Conservation (phyloP, 2,888 invertebrate genomes). For the Junonia oenone region DNA sequence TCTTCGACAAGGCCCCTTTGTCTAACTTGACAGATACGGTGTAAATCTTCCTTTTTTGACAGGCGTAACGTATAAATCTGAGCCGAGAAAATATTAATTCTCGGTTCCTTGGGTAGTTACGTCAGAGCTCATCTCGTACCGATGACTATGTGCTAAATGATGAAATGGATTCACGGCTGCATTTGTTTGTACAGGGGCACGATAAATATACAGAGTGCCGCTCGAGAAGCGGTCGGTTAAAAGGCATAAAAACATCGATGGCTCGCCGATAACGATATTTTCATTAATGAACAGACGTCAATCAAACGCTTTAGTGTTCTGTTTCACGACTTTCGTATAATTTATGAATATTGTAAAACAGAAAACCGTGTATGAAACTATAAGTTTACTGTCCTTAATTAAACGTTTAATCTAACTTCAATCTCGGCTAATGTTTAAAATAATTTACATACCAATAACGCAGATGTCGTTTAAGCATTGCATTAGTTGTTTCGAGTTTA, state of each 20-base stretch:
- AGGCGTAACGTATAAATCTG: constrained; percentile 58
- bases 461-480: background rate
- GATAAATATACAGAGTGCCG: constrained; percentile 55
- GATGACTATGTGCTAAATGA: constrained; percentile 59
- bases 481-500: constrained; percentile 21
- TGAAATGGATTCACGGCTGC: constrained; percentile 61
- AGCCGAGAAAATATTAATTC: constrained; percentile 61
- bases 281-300: constrained; percentile 12
- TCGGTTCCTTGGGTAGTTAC: constrained; percentile 41
- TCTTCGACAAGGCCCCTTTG: constrained; percentile 67
- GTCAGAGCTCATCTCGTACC: constrained; percentile 34
- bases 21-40: constrained; percentile 59
- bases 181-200: constrained; percentile 64
- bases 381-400: background rate
- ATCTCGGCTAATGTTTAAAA: background rate
- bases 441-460: background rate
- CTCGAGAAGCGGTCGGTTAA: constrained; percentile 24
- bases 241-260: constrained; percentile 18
- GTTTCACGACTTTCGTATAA: background rate
- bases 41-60: constrained; percentile 68
- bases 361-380: background rate
- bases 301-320: background rate
- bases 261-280: constrained; percentile 5
- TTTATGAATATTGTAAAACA: background rate
- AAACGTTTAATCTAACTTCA: background rate